Conservation (phyloP, 2,888 invertebrate species). For the Fabriciana adippe region DNA sequence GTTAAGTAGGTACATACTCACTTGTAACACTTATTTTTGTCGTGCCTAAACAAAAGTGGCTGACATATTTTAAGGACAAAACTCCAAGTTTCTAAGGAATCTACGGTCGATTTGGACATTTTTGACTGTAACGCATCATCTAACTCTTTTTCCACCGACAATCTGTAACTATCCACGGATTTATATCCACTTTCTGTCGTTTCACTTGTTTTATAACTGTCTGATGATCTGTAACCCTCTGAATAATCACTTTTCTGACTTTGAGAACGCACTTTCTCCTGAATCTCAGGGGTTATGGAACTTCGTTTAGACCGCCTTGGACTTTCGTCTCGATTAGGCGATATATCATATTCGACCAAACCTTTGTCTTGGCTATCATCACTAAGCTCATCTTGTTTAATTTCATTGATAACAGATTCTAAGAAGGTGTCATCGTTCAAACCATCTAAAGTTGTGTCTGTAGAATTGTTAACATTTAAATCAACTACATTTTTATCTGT, state of each 20-base stretch:
- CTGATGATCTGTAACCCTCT: conserved; percentile 57
- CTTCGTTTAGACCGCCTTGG: conserved; percentile 40
- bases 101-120: conserved; percentile 60
- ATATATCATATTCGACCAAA: conserved; percentile 72
- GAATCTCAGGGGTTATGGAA: conserved; percentile 68
- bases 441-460: conserved; percentile 58
- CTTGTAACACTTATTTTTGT: conserved; percentile 74
- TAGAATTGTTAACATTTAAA: conserved; percentile 50
- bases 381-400: conserved; percentile 66
- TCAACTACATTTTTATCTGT: conserved; percentile 54
- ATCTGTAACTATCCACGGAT: conserved; percentile 48
- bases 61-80: conserved; percentile 76
- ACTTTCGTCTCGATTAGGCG: conserved; percentile 55
- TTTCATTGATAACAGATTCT: conserved; percentile 75
- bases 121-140: conserved; percentile 48
- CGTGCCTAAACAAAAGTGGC: conserved; percentile 72
- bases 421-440: conserved; percentile 69
- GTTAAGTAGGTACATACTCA: conserved; percentile 43
- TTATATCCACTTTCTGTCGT: conserved; percentile 55
- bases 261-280: conserved; percentile 47
- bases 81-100: conserved; percentile 73
- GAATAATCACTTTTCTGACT: conserved; percentile 58
- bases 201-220: conserved; percentile 56
- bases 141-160: conserved; percentile 59
- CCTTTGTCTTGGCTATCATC: conserved; percentile 70